phyloP scores from a whole-genome alignment of 2,113 vertebrate species.

The Suricata suricatta region DNA sequence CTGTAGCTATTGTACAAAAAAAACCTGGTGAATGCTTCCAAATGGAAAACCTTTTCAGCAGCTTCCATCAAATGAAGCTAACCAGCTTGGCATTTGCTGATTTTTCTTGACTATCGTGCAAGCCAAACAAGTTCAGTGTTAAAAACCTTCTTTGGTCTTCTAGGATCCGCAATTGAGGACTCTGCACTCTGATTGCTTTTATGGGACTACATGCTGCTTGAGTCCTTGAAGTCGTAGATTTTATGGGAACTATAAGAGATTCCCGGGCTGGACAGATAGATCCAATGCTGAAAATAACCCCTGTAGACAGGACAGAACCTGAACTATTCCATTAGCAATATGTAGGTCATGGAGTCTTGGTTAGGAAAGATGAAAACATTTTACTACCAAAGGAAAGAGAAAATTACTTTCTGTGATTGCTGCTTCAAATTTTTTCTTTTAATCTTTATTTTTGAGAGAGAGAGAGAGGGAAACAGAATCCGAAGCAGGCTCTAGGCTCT shows the following conservation, averaged over 20 bases:
- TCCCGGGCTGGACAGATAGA: background rate
- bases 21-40: constrained; percentile 58
- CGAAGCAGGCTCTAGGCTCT: too few species aligned
- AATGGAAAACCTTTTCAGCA: constrained; percentile 64
- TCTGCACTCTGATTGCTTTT: background rate
- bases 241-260: background rate
- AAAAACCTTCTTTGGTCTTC: constrained; percentile 29
- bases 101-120: constrained; percentile 29
- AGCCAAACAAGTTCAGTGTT: constrained; percentile 26
- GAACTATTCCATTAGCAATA: background rate
- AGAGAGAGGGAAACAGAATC: too few species aligned
- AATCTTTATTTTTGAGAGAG: too few species aligned
- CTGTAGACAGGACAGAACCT: background rate
- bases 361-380: constrained; percentile 44
- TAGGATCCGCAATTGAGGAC: background rate
- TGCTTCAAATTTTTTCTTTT: background rate
- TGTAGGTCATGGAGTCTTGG: background rate
- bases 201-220: background rate
- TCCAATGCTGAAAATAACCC: background rate
- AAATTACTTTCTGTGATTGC: constrained; percentile 36
- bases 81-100: constrained; percentile 50
- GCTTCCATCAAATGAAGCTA: constrained; percentile 58
- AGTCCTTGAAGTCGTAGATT: background rate
- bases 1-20: constrained; percentile 66
- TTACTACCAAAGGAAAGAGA: background rate